phyloP scores from a whole-genome alignment of 2,888 invertebrate genomes.

The Mystacides longicornis region DNA sequence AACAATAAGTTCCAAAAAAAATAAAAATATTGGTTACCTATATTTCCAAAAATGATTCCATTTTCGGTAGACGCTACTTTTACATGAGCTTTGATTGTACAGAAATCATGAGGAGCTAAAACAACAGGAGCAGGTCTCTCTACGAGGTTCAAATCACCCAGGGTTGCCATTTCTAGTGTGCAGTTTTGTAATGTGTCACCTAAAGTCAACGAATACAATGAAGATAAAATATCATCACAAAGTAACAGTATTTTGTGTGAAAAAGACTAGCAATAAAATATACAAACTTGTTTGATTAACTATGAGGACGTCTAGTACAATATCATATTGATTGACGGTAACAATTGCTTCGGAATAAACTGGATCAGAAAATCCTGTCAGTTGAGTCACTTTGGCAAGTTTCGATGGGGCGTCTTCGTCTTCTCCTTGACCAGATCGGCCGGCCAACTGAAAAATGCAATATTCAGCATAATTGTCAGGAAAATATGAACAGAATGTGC shows the following conservation, averaged over 20 bases:
- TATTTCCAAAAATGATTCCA: slow-evolving; percentile 98
- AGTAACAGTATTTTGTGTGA: background rate
- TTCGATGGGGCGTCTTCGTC: slow-evolving; percentile 50
- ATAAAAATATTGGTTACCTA: slow-evolving; percentile 50
- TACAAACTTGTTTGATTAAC: slow-evolving; percentile 87
- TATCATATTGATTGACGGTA: slow-evolving; percentile 97
- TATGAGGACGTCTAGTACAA: slow-evolving; percentile 94
- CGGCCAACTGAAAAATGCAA: slow-evolving; percentile 23
- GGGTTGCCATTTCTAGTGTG: slow-evolving; percentile 93
- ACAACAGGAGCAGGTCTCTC: slow-evolving; percentile 96
- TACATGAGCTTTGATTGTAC: slow-evolving; percentile 96
- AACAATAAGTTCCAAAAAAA: background rate
- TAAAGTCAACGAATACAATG: slow-evolving; percentile 25
- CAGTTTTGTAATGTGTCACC: slow-evolving; percentile 96
- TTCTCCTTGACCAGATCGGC: slow-evolving; percentile 32
- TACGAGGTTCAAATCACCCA: slow-evolving; percentile 95
- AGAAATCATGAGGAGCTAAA: slow-evolving; percentile 93
- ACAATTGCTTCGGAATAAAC: slow-evolving; percentile 99
- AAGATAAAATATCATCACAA: background rate
- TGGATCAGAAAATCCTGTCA: slow-evolving; percentile 98
- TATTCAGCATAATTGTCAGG: no score
- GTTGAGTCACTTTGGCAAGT: slow-evolving; percentile 79
- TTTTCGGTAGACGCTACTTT: slow-evolving; percentile 99
- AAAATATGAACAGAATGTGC: no score
- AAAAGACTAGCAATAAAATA: background rate